These are phyloP conservation scores for Sarcophaga peregrina DNA, from an alignment of 1,140 invertebrate genomes.

Conservation along the genomic window DNA sequence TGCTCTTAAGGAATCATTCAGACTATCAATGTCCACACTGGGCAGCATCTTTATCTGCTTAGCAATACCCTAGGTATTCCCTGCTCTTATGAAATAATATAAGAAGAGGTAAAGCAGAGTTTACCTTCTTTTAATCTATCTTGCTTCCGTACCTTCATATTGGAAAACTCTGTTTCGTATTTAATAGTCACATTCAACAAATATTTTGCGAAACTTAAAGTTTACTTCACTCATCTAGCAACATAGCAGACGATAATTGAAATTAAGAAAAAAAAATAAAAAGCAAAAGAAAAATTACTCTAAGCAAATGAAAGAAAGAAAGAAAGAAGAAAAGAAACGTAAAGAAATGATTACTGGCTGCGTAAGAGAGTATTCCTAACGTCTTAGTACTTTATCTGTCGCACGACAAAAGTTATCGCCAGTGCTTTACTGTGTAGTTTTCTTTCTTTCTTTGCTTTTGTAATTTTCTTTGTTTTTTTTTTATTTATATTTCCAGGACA, in stretches of 20 bases:
- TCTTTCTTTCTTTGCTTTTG: neutral
- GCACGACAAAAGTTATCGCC: neutral
- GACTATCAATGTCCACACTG: no score
- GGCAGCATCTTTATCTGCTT: no score
- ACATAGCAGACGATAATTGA: neutral
- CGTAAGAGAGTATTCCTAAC: neutral
- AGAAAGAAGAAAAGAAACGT: neutral
- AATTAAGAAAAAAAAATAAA: neutral
- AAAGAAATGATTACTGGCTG: conserved; percentile 6
- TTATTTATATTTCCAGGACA: neutral
- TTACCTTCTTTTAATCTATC: no score
- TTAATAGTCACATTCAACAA: no score
- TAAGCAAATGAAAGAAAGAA: neutral
- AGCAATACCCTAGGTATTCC: no score
- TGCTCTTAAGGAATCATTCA: no score
- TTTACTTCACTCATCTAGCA: neutral
- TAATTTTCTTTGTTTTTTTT: conserved; percentile 10
- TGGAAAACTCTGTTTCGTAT: no score
- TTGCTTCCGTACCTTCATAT: no score
- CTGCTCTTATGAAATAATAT: no score
- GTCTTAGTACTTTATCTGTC: neutral
- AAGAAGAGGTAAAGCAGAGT: no score
- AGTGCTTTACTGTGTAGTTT: neutral
- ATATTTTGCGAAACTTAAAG: neutral
- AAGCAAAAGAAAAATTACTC: neutral